Evolutionary conservation across 2,113 vertebrate species (phyloP).

Genomic region (Meleagris gallopavo): DNA sequence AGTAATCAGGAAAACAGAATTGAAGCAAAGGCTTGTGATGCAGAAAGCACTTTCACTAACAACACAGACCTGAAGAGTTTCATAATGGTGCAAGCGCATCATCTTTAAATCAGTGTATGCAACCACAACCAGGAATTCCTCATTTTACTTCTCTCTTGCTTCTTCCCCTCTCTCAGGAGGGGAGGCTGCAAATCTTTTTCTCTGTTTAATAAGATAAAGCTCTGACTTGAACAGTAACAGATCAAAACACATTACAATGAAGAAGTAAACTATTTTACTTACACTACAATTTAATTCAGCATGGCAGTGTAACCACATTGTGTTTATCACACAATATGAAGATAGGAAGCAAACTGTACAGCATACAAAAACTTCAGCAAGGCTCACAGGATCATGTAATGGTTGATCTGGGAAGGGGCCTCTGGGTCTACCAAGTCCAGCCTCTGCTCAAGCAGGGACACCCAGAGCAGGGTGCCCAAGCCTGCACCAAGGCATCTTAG

Average conservation of each 20-base stretch:
- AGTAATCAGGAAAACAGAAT: neutral
- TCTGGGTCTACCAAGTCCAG: neutral
- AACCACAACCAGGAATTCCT: neutral
- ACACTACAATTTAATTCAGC: neutral
- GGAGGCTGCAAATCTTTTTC: neutral
- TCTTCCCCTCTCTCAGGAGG: neutral
- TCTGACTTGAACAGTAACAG: neutral
- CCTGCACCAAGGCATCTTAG: neutral
- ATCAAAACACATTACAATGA: neutral
- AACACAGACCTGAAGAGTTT: neutral
- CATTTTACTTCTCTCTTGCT: neutral
- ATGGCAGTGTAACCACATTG: neutral
- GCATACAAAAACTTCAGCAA: fast-evolving
- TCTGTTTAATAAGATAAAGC: neutral
- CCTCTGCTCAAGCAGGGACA: neutral
- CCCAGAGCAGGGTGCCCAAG: neutral
- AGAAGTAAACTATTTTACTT: neutral
- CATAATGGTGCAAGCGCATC: fast-evolving
- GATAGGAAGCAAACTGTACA: neutral
- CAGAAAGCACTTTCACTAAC: neutral
- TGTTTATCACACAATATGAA: neutral
- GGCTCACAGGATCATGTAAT: neutral
- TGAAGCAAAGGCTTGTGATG: neutral
- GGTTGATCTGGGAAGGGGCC: neutral
- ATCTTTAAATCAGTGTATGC: neutral